Percentiles rank a stretch among this genome's conserved stretches.
These are phyloP conservation scores for Seriola rivoliana DNA, from an alignment of 2,113 vertebrate genomes.

Conservation along the genomic window DNA sequence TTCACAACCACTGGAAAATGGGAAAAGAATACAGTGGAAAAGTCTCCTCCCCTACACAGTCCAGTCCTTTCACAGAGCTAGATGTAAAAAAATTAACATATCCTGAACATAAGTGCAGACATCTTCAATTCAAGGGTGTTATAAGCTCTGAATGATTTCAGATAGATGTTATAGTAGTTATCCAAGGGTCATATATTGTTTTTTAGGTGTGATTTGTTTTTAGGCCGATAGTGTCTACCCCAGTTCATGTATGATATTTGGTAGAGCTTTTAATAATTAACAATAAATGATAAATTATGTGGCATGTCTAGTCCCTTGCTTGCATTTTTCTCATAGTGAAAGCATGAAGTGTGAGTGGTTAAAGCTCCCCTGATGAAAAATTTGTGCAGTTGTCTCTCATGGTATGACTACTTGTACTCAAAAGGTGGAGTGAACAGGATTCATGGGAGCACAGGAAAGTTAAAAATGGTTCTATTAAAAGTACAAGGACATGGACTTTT, in stretches of 20 bases:
- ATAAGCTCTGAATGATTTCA: not conserved
- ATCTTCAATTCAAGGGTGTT: not conserved
- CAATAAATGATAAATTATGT: not conserved
- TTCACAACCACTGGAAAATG: constrained; percentile 48
- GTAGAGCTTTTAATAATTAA: constrained; percentile 19
- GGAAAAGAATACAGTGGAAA: constrained; percentile 16
- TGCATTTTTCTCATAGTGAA: constrained; percentile 7
- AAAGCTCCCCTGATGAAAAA: constrained; percentile 9
- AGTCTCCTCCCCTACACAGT: not conserved
- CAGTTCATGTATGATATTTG: constrained; percentile 20
- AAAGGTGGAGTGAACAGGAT: constrained; percentile 31
- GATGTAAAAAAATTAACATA: constrained; percentile 28
- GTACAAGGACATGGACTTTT: constrained; percentile 60
- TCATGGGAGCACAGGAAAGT: constrained; percentile 30
- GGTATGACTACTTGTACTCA: constrained; percentile 12
- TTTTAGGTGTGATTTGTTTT: not conserved
- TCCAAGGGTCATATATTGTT: not conserved
- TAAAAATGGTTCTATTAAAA: constrained; percentile 32
- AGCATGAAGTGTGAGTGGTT: constrained; percentile 15
- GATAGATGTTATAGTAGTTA: not conserved
- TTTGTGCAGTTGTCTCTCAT: not conserved
- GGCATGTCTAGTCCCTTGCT: not conserved
- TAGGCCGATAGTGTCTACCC: not conserved
- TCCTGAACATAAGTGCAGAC: constrained; percentile 5
- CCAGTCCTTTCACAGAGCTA: not conserved